Evolutionary conservation across 2,113 vertebrate genomes (phyloP).

Genomic region (Mormyrus iriodes): DNA sequence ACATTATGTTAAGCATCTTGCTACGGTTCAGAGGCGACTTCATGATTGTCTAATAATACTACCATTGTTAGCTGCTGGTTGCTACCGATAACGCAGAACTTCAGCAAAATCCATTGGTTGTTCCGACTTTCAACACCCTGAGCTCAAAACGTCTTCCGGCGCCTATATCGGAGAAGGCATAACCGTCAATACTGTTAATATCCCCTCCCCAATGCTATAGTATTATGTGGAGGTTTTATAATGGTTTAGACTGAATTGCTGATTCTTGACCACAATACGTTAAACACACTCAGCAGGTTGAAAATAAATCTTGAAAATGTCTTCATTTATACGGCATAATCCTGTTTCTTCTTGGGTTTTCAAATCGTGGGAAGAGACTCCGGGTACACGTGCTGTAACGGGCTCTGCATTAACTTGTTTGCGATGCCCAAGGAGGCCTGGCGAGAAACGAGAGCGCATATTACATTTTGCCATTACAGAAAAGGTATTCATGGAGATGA

Average conservation of each 20-base stretch:
- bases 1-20: neutral
- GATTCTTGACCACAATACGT: neutral
- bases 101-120: neutral
- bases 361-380: constrained; percentile 12
- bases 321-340: constrained; percentile 12
- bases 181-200: neutral
- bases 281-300: constrained; percentile 3
- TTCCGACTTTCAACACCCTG: neutral
- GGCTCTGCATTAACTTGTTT: constrained; percentile 10
- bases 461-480: neutral
- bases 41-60: neutral
- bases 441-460: neutral
- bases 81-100: neutral
- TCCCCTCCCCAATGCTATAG: neutral
- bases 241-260: neutral
- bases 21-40: neutral
- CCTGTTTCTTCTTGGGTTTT: neutral
- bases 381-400: constrained; percentile 7
- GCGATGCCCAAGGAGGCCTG: neutral
- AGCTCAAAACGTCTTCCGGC: neutral
- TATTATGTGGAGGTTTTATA: neutral
- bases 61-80: too few relatives aligned
- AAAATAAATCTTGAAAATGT: neutral
- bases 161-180: neutral
- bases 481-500: neutral